Conservation (phyloP, 2,113 vertebrate species). For the Gavia stellata region DNA sequence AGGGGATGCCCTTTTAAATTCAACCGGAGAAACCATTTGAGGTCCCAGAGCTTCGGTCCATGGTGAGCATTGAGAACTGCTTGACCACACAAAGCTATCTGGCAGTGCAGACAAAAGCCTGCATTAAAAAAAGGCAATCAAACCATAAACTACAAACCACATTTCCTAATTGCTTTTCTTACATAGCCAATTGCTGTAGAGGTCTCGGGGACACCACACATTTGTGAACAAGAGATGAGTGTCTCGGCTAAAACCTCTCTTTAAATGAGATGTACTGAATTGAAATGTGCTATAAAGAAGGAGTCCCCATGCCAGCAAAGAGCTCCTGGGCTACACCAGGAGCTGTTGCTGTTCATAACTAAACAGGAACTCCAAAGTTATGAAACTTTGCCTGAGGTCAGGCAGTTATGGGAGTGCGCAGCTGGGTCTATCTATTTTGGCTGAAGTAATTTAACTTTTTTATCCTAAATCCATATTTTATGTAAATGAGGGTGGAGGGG, state of each 20-base stretch:
- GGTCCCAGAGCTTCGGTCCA: neutral
- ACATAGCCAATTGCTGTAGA: neutral
- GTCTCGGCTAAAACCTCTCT: neutral
- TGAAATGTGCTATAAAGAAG: neutral
- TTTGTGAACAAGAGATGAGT: neutral
- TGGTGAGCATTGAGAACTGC: neutral
- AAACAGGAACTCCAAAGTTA: neutral
- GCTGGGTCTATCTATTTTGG: neutral
- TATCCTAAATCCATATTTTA: neutral
- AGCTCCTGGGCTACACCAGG: neutral
- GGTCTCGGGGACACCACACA: neutral
- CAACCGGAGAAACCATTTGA: neutral
- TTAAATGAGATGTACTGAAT: neutral
- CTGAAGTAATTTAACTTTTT: neutral
- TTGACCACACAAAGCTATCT: neutral
- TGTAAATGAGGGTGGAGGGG: neutral
- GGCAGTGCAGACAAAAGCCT: neutral
- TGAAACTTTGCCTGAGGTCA: neutral
- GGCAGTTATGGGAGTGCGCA: neutral
- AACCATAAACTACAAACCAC: neutral
- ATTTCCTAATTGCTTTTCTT: constrained; percentile 46
- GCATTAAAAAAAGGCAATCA: neutral
- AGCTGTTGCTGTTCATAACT: neutral
- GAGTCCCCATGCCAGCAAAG: neutral
- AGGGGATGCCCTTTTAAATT: neutral